Evolutionary conservation across 2,113 vertebrate genomes (phyloP).

Genomic region (Leptosomus discolor): DNA sequence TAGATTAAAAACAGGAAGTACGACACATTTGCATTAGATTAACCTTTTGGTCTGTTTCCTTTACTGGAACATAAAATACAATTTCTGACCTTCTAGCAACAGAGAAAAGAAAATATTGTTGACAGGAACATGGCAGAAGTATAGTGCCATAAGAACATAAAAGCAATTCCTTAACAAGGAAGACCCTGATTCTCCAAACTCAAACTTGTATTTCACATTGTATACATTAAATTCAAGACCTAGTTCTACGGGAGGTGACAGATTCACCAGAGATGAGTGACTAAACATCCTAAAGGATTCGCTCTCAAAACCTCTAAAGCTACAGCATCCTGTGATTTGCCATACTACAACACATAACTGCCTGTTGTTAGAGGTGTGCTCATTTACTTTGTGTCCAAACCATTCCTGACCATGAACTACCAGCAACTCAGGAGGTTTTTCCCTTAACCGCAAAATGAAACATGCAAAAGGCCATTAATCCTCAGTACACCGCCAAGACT

Average conservation of each 20-base stretch:
- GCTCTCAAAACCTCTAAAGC: neutral
- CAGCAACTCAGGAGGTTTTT: neutral
- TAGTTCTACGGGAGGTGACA: neutral
- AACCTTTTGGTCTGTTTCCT: neutral
- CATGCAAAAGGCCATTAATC: neutral
- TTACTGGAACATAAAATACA: neutral
- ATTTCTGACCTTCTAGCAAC: conserved; percentile 4
- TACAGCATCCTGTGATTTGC: neutral
- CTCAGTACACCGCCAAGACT: neutral
- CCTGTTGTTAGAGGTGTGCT: neutral
- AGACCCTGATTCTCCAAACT: neutral
- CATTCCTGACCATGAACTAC: neutral
- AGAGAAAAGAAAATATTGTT: neutral
- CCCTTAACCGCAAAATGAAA: neutral
- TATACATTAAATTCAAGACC: neutral
- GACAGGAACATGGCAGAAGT: neutral
- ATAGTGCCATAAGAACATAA: neutral
- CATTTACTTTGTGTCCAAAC: neutral
- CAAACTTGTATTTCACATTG: neutral
- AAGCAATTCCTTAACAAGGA: neutral
- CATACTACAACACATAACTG: accelerated
- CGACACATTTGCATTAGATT: neutral
- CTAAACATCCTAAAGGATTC: neutral
- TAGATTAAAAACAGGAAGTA: neutral
- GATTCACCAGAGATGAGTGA: neutral